Conservation (phyloP, 2,797 vertebrate species). For the Tadarida brasiliensis region DNA sequence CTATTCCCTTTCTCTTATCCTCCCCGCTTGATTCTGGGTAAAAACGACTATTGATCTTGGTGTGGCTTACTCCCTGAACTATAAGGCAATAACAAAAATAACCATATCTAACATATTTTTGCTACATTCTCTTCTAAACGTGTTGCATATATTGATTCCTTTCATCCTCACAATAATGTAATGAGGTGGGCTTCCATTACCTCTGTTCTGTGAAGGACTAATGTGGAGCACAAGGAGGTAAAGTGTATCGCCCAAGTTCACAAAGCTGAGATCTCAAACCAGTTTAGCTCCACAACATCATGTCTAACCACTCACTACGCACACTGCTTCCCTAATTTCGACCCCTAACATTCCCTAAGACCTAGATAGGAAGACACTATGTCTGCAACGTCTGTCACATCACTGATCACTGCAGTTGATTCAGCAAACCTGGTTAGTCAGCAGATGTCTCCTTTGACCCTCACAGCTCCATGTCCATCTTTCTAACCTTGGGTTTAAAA, state of each 20-base stretch:
- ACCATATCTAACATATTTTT: neutral
- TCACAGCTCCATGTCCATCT: neutral
- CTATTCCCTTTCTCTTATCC: neutral
- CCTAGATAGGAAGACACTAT: neutral
- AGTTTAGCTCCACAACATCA: neutral
- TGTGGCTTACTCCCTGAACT: neutral
- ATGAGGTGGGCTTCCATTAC: neutral
- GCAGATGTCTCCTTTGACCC: neutral
- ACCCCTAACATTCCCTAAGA: neutral
- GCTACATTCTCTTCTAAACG: neutral
- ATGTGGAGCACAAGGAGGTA: neutral
- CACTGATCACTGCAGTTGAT: neutral
- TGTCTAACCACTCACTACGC: neutral
- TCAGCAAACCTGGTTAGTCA: neutral
- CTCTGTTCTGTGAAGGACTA: neutral
- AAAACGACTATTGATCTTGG: neutral
- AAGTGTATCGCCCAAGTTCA: neutral
- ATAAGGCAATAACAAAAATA: conserved; percentile 35
- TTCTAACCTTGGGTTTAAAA: neutral
- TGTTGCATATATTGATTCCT: neutral
- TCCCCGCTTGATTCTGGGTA: neutral
- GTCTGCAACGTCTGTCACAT: neutral
- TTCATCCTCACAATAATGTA: neutral
- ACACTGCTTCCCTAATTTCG: neutral
- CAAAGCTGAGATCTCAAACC: neutral